These are phyloP conservation scores for Formica selysi DNA, from an alignment of 1,140 invertebrate genomes.

Conservation along the genomic window DNA sequence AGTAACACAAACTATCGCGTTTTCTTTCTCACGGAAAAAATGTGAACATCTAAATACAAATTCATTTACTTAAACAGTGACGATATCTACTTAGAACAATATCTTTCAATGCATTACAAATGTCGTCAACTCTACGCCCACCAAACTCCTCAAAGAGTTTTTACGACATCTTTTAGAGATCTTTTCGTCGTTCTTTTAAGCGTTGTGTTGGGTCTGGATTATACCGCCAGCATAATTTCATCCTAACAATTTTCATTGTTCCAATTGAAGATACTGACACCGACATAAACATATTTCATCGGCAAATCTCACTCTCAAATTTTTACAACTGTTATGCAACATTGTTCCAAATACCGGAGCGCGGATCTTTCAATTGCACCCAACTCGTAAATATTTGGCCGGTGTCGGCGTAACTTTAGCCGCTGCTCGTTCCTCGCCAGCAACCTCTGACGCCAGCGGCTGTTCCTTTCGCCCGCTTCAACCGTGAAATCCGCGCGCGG, in stretches of 20 bases:
- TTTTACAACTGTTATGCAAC: slow-evolving; percentile 30
- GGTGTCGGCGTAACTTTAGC: slow-evolving; percentile 45
- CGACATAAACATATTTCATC: slow-evolving; percentile 20
- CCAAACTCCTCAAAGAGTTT: not conserved
- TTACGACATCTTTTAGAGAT: not conserved
- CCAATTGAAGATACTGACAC: not conserved
- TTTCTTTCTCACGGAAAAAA: too few species aligned
- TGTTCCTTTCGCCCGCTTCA: slow-evolving; percentile 53
- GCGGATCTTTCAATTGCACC: slow-evolving; percentile 45
- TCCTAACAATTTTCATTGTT: not conserved
- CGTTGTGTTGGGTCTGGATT: too few species aligned
- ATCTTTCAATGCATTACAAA: not conserved
- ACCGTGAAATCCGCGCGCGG: slow-evolving; percentile 63
- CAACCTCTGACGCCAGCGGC: slow-evolving; percentile 41
- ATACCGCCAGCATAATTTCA: not conserved
- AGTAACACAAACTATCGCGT: too few species aligned
- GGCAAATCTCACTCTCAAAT: slow-evolving; percentile 9
- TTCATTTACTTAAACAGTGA: not conserved
- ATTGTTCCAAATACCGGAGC: slow-evolving; percentile 20
- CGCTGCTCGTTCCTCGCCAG: slow-evolving; percentile 21
- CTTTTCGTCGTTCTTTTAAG: not conserved
- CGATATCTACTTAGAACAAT: slow-evolving; percentile 8
- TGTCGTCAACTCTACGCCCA: not conserved
- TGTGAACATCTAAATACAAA: too few species aligned
- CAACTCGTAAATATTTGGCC: slow-evolving; percentile 60